These are phyloP conservation scores for Micromussa lordhowensis DNA, from an alignment of 92 coral and sea anemone species.

Conservation along the genomic window DNA sequence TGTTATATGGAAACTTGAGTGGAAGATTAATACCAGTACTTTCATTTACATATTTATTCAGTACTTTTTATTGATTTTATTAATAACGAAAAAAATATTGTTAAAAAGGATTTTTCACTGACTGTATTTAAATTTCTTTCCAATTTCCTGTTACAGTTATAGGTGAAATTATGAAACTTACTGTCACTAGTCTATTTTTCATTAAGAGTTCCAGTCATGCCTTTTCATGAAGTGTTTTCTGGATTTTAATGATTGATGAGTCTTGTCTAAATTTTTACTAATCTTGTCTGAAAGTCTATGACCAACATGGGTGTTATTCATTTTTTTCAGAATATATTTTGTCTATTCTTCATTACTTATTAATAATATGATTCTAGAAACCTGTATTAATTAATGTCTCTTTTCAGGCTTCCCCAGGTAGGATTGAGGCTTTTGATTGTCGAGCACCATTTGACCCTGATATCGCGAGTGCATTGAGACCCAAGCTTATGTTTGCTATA, in stretches of 20 bases:
- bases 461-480: slow-evolving; percentile 48
- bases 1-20: too few species aligned
- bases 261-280: neutral
- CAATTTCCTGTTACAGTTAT: too few species aligned
- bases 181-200: too few species aligned
- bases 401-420: slow-evolving; percentile 63
- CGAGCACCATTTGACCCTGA: slow-evolving; percentile 63
- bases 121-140: too few species aligned
- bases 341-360: neutral
- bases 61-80: too few species aligned
- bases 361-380: neutral
- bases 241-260: neutral
- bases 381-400: neutral
- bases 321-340: neutral
- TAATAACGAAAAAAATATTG: too few species aligned
- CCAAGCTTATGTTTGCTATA: slow-evolving; percentile 67
- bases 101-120: too few species aligned
- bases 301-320: neutral
- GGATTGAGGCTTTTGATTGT: slow-evolving; percentile 65
- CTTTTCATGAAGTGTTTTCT: neutral
- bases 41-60: too few species aligned
- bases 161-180: too few species aligned
- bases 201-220: neutral
- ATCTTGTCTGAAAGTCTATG: neutral
- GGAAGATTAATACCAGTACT: too few species aligned